Base-by-base conservation (phyloP, 1,140 invertebrate species). In the Platorchestia sp. region DNA sequence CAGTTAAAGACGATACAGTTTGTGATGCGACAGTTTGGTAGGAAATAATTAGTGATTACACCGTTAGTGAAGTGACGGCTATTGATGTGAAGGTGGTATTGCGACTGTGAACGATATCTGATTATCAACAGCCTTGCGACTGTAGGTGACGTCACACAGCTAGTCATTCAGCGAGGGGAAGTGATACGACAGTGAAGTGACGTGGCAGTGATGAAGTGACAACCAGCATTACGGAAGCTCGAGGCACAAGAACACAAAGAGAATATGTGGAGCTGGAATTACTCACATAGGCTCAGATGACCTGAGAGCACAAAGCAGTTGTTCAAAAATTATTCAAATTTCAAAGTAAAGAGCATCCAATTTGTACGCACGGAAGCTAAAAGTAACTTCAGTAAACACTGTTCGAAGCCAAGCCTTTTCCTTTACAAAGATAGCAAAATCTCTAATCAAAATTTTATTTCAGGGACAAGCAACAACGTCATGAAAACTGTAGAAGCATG, bases 231-330 rank as follows among this genome's bases (percentile, higher is more conserved):
- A 43, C n/a, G 6, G 40, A 89, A 41, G 95, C 42, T 41, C 89
- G 42, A 59, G 41, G 86, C 51, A 36, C 7, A 59, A 59, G 47
- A 86, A 87, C 40, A 95, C 36, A 93, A 51, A n/a, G 91, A 96
- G 44, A 89, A 45, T n/a, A 42, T 91, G n/a, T 91, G 75, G 7
- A 87, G 86, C 41, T 6, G 44, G 44, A 90, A 42, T 90, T 93
- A 93, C 91, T 93, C 91, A 93, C 91, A 16, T 47, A 93, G 91
- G 91, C 19, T 93, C 91, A 16, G 91, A 45, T 6, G 91, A 93
- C 91, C 91, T 93, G 91, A 93, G 91, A 93, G 91, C 91, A 93
- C 19, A 93, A 47, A 93, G 91, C 91, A 93, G 36, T 45, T 45
- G 44, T 44, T 44, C 36, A 93, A 19, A 93, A n/a, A 93, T 93